A percentile compares a stretch with the other conserved stretches of the same genome.
These are phyloP conservation scores for Festucalex cinctus DNA, from an alignment of 2,113 vertebrate species.

Conservation along the genomic window DNA sequence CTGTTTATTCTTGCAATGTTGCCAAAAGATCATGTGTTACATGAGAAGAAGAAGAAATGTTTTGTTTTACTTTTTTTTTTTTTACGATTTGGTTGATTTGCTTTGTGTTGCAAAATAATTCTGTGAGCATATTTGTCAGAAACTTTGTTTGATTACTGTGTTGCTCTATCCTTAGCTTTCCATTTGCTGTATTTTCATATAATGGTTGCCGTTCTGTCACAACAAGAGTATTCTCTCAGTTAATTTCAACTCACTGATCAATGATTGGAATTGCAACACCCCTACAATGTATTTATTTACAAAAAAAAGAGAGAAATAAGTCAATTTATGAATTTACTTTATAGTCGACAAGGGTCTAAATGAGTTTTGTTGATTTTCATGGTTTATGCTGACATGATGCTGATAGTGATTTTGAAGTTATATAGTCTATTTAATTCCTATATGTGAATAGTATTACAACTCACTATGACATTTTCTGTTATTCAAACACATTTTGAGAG, in stretches of 20 bases:
- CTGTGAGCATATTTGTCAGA: constrained; percentile 63
- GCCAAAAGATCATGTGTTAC: constrained; percentile 55
- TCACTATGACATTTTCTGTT: constrained; percentile 68
- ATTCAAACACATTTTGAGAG: constrained; percentile 69
- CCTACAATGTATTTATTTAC: constrained; percentile 29
- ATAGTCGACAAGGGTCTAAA: constrained; percentile 35
- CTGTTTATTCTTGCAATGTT: constrained; percentile 59
- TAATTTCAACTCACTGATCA: constrained; percentile 42
- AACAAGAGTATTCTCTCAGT: constrained; percentile 42
- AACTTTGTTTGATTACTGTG: constrained; percentile 64
- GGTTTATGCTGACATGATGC: constrained; percentile 50
- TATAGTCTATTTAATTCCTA: constrained; percentile 55
- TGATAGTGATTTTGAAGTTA: constrained; percentile 52
- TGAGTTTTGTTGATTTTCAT: constrained; percentile 47
- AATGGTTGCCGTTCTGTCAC: constrained; percentile 54
- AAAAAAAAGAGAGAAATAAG: constrained; percentile 16
- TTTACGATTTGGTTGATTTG: constrained; percentile 16
- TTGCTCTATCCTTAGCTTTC: constrained; percentile 50
- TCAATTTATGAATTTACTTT: constrained; percentile 52
- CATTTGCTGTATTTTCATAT: constrained; percentile 54
- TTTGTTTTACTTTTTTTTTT: background rate
- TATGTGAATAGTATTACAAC: constrained; percentile 64
- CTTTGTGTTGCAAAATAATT: constrained; percentile 63
- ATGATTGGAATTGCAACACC: constrained; percentile 43
- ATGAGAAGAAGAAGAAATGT: constrained; percentile 31